Evolutionary conservation across 2,888 invertebrate genomes (phyloP), one percentile per base, ranked within the genome.

Genomic region (Sphaerophoria taeniata): DNA sequence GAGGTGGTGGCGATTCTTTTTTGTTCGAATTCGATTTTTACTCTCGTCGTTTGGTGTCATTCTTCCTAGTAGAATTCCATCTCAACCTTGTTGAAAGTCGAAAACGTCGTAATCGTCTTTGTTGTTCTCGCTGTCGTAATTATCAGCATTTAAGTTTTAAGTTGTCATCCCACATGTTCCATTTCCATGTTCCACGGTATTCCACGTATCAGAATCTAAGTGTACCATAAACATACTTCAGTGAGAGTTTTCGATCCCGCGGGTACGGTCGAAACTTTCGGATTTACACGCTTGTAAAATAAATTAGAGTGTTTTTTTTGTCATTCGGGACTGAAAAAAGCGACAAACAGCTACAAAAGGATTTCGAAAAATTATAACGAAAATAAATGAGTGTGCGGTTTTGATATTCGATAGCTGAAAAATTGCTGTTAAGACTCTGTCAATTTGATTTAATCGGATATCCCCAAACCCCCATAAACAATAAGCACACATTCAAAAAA

Each of bases 241-340:
- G 91, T 92, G 91, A 92, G 92, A 92, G 91, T 91, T 91, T 92
- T 90, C 90, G 91, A 92, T 92, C 91, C 91, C 91, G 91, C 91
- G 91, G 91, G 90, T 92, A 92, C 91, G 91, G 91, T 92, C 91
- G 90, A 89, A 90, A 89, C 89, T 88, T 88, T 90, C 90, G 90
- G 90, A 89, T 89, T 88, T 88, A 53, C 31, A 61, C 6, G 12
- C 4, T 11, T 11, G 12, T 0, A 9, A 43, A 43, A 43, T 11
- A 43, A 43, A 43, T 45, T n/a, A n/a, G n/a, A 31, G 16, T 11
- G 36, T 24, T 34, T 33, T 6, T 49, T 39, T 58, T 58, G 12
- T 39, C 4, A 43, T 69, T 74, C 31, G n/a, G 47, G 43, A 67
- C n/a, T 14, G 43, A 12, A 56, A 51, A 63, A 24, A 24, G 24